Conservation (phyloP, 2,113 vertebrate species). For the Pollimyrus isidori region DNA sequence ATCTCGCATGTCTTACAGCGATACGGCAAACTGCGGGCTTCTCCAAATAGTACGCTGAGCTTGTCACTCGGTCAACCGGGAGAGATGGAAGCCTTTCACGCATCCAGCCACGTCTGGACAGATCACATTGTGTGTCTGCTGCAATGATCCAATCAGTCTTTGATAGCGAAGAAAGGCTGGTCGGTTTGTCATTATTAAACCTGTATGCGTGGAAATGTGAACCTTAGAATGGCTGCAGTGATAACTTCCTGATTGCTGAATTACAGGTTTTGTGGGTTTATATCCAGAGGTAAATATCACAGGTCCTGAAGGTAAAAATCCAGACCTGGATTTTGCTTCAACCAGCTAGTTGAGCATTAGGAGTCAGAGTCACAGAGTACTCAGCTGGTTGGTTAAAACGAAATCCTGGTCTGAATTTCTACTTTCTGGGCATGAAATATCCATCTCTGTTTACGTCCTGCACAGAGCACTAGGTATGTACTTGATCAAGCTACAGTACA, state of each 20-base stretch:
- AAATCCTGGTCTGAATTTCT: background rate
- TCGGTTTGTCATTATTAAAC: background rate
- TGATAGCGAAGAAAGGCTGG: slow-evolving; percentile 2
- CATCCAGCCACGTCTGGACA: slow-evolving; percentile 19
- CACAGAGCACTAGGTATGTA: background rate
- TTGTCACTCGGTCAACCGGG: slow-evolving; percentile 13
- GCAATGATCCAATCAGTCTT: slow-evolving; percentile 31
- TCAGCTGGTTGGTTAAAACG: background rate
- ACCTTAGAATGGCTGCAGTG: background rate
- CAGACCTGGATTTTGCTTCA: background rate
- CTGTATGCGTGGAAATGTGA: background rate
- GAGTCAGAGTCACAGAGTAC: background rate
- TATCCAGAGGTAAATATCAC: background rate
- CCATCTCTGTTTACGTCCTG: background rate
- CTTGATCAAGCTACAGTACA: background rate
- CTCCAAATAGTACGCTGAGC: slow-evolving; percentile 31
- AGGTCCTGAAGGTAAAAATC: background rate
- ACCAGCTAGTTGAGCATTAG: background rate
- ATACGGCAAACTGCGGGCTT: slow-evolving; percentile 18
- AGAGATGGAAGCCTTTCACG: slow-evolving; percentile 29
- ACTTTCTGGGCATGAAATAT: background rate
- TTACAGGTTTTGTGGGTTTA: background rate
- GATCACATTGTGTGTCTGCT: slow-evolving; percentile 22
- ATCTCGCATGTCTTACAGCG: background rate
- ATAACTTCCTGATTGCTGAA: background rate